phyloP scores from a whole-genome alignment of 1,140 invertebrate genomes.

The Panagrolaimus sp. region DNA sequence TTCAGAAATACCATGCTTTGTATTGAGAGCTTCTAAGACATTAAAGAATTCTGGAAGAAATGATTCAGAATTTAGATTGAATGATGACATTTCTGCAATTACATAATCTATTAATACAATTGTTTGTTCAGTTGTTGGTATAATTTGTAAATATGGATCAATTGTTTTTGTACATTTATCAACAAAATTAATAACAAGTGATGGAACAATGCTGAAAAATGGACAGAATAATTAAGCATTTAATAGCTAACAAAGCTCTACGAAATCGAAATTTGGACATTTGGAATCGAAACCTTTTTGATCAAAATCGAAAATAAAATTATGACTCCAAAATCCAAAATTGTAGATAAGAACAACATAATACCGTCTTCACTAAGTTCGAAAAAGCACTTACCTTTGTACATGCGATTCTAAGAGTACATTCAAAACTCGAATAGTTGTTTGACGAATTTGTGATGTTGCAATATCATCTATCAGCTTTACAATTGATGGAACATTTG shows the following conservation, averaged over 20 bases:
- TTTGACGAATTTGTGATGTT: neutral
- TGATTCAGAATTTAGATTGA: neutral
- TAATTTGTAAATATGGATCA: neutral
- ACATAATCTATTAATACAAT: neutral
- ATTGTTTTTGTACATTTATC: neutral
- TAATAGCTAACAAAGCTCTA: no score
- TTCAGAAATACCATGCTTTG: neutral
- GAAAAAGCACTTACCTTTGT: neutral
- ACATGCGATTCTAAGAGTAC: neutral
- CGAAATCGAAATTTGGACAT: no score
- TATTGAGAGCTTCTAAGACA: neutral
- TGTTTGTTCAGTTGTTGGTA: neutral
- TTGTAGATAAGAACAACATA: no score
- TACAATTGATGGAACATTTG: neutral
- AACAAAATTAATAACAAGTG: neutral
- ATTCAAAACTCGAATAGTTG: neutral
- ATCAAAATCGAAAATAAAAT: no score
- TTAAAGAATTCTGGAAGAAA: neutral
- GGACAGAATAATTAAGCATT: no score
- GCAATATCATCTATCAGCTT: neutral
- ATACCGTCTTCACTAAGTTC: no score
- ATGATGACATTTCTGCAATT: neutral
- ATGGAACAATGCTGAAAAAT: neutral
- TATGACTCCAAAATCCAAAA: no score
- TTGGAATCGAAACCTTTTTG: no score